Evolutionary conservation across 2,888 invertebrate genomes (phyloP), one percentile per base, ranked within the genome.

Genomic region (Drosophila ustulata): DNA sequence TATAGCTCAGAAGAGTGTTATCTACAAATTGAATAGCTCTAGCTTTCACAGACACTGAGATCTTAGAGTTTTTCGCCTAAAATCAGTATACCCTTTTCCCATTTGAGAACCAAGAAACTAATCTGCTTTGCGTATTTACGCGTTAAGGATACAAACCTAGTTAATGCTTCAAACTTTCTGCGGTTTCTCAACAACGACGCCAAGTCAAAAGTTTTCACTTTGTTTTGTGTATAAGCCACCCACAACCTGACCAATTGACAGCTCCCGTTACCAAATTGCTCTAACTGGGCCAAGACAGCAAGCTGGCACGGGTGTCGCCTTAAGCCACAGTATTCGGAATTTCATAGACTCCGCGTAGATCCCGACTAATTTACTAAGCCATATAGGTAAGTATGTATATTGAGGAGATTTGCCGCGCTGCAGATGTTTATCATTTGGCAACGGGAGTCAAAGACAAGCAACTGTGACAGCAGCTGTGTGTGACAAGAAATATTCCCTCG

Each of bases 371-470:
- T 37, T 37, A n/a, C 5, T 37, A 37, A 37, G 25, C n/a, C 37
- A 3, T 11, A 52, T 39, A 43, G 5, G 11, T 32, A 32, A 3
- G 26, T 41, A n/a, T 13, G 23, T 4, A 23, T 25, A 37, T 13
- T 37, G n/a, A 9, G 37, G 28, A 34, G 61, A 30, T 50, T 55
- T 66, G 50, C 59, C 66, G 66, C 49, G 49, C 50, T 61, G 75
- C 75, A 75, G 75, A 75, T 75, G 75, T 72, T 75, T 72, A 49
- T 51, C 51, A 30, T n/a, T 52, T 18, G 32, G 37, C 59, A 47
- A 6, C 46, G 58, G 58, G 26, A 61, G 58, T 56, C 30, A 43
- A 25, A 25, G 30, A 52, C 64, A 74, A 49, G 30, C 18, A 26
- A 55, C 30, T 37, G 37, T 9, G 63, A 32, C 63, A 63, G 63